Evolutionary conservation across 1,140 invertebrate genomes (phyloP).

Genomic region (Lepidurus couesii): DNA sequence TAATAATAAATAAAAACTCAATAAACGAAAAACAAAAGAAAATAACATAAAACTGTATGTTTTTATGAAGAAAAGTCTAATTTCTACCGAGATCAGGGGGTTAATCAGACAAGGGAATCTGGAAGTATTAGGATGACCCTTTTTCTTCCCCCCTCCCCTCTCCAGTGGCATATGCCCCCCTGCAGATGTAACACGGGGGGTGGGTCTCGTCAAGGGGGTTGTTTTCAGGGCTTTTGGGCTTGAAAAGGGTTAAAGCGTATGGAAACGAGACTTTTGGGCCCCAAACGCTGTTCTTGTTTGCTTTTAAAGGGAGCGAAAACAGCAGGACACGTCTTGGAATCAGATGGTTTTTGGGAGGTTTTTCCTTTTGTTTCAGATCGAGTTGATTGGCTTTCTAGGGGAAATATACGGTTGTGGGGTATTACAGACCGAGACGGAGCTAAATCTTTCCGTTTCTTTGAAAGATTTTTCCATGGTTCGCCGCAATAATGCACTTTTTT

Average conservation of each 20-base stretch:
- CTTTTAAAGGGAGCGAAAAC: not conserved
- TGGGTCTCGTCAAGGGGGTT: constrained; percentile 17
- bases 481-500: not conserved
- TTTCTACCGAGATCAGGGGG: not conserved
- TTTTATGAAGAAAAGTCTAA: not conserved
- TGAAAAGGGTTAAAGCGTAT: too few relatives aligned
- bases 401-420: not conserved
- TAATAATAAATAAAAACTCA: too few relatives aligned
- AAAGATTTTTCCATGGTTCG: not conserved
- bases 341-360: not conserved
- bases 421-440: too few relatives aligned
- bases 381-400: not conserved
- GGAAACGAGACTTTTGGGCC: too few relatives aligned
- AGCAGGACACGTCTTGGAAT: constrained; percentile 1
- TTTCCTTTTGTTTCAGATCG: not conserved
- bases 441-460: not conserved
- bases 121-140: constrained; percentile 21
- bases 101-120: constrained; percentile 9
- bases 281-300: too few relatives aligned
- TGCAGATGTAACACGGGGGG: constrained; percentile 16
- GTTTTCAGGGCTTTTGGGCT: not conserved
- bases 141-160: not conserved
- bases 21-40: not conserved
- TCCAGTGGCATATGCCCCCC: constrained; percentile 10
- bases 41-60: not conserved